Conservation (phyloP, 2,113 vertebrate genomes). For the Eublepharis macularius region DNA sequence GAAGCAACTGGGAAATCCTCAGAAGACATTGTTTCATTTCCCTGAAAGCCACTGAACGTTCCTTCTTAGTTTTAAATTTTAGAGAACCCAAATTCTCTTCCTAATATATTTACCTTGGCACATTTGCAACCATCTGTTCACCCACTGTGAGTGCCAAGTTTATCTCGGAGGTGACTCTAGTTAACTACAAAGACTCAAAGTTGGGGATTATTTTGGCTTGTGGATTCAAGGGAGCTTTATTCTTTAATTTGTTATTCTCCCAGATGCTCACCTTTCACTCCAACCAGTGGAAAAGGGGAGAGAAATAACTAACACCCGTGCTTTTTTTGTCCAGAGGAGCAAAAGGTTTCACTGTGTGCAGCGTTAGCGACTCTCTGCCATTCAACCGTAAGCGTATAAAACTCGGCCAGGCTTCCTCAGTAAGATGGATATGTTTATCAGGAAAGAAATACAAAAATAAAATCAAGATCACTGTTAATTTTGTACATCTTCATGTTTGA, state of each 20-base stretch:
- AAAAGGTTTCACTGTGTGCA: not conserved
- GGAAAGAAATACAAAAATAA: not conserved
- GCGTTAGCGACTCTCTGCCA: not conserved
- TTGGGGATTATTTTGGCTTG: not conserved
- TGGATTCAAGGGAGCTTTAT: not conserved
- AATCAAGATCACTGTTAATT: not conserved
- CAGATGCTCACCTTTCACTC: not conserved
- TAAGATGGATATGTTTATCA: not conserved
- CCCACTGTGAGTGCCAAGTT: conserved; percentile 13
- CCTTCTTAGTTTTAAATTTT: not conserved
- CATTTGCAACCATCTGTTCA: conserved; percentile 6
- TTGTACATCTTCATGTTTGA: not conserved
- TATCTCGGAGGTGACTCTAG: not conserved
- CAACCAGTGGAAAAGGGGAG: not conserved
- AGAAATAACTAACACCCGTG: not conserved
- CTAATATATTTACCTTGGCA: conserved; percentile 18
- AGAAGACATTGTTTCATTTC: conserved; percentile 37
- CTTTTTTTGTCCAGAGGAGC: not conserved
- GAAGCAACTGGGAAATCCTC: conserved; percentile 32
- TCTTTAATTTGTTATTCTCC: not conserved
- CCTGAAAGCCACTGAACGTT: conserved; percentile 30
- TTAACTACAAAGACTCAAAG: conserved; percentile 1
- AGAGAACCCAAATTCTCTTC: not conserved
- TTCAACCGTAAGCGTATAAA: not conserved
- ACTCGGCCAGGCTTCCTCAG: not conserved